Evolutionary conservation across 2,797 vertebrate genomes (phyloP).

Genomic region (Ptychadena robeensis): DNA sequence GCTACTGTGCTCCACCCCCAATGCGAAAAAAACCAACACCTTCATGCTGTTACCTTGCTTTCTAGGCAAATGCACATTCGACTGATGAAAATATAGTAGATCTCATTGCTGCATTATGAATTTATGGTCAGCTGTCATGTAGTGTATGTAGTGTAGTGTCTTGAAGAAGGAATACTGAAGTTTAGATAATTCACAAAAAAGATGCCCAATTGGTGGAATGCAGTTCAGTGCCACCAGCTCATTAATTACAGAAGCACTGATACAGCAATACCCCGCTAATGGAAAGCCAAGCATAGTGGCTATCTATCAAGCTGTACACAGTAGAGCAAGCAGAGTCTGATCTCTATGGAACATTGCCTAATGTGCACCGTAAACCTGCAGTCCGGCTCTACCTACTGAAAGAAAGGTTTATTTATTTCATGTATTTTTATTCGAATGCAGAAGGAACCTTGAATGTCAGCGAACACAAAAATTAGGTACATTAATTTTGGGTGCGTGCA

Average conservation of each 20-base stretch:
- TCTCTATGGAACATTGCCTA: constrained; percentile 11
- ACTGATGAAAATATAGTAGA: too few species aligned
- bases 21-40: too few species aligned
- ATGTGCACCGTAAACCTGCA: constrained; percentile 16
- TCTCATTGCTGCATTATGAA: background rate
- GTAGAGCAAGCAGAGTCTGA: constrained; percentile 12
- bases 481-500: background rate
- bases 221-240: constrained; percentile 19
- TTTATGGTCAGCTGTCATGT: background rate
- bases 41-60: too few species aligned
- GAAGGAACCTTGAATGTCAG: constrained; percentile 3
- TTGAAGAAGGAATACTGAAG: background rate
- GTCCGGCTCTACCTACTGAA: background rate
- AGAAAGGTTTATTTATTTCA: background rate
- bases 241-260: constrained; percentile 47
- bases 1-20: too few species aligned
- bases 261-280: constrained; percentile 8
- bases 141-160: background rate
- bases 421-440: background rate
- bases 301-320: constrained; percentile 45
- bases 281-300: constrained; percentile 22
- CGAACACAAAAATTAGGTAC: background rate
- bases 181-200: constrained; percentile 7
- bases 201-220: background rate
- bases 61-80: too few species aligned